phyloP scores from a whole-genome alignment of 2,797 vertebrate species.

The Echiichthys vipera region DNA sequence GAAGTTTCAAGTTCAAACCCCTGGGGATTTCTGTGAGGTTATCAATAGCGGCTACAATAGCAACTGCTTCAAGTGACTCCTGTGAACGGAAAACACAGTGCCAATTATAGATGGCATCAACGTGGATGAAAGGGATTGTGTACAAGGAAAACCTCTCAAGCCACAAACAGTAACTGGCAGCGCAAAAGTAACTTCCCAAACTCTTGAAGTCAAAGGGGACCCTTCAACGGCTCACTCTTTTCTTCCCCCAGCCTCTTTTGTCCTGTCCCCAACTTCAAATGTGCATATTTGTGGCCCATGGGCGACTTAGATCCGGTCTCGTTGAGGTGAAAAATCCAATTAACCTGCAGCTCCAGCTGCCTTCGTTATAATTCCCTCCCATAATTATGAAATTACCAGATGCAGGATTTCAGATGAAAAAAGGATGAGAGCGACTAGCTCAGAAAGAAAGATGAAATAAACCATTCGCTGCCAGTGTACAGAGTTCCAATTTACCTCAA shows the following conservation, averaged over 20 bases:
- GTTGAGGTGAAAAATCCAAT: conserved; percentile 86
- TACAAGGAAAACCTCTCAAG: conserved; percentile 71
- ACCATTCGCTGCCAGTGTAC: conserved; percentile 61
- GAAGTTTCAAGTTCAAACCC: conserved; percentile 55
- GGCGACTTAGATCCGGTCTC: conserved; percentile 81
- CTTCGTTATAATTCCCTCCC: conserved; percentile 83
- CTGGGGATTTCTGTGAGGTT: conserved; percentile 54
- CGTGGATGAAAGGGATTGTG: conserved; percentile 67
- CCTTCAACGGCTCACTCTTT: conserved; percentile 73
- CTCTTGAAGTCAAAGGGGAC: conserved; percentile 77
- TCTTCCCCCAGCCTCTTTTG: conserved; percentile 78
- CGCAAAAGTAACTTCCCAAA: conserved; percentile 77
- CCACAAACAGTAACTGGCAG: conserved; percentile 72
- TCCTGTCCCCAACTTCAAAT: conserved; percentile 83
- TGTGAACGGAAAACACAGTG: conserved; percentile 65
- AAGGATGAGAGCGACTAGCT: conserved; percentile 76
- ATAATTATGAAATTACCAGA: conserved; percentile 87
- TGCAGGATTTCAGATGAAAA: conserved; percentile 85
- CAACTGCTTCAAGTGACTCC: conserved; percentile 44
- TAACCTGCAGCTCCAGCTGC: conserved; percentile 84
- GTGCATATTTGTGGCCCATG: conserved; percentile 79
- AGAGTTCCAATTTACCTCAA: conserved; percentile 71
- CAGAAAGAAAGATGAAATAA: conserved; percentile 77
- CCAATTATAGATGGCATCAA: conserved; percentile 77
- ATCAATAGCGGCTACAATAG: conserved; percentile 57